These are phyloP conservation scores for Caenorhabditis sulstoni DNA, from an alignment of 2,888 invertebrate genomes.

Conservation along the genomic window DNA sequence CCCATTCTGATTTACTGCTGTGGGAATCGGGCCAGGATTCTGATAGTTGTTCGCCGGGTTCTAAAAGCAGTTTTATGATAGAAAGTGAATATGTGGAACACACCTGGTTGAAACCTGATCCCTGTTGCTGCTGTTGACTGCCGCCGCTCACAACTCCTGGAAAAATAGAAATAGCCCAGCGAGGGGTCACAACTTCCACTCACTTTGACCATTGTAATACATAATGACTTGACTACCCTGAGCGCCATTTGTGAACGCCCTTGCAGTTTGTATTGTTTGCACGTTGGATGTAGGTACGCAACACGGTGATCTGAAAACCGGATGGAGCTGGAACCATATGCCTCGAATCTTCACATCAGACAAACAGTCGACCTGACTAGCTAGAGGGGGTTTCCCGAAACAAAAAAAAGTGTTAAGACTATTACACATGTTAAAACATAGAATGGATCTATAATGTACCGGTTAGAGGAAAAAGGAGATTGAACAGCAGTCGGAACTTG, in stretches of 20 bases:
- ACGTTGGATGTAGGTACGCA: slow-evolving; percentile 51
- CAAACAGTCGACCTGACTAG: not conserved
- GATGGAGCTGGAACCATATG: not conserved
- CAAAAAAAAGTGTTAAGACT: slow-evolving; percentile 17
- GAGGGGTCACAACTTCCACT: not conserved
- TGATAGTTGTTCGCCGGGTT: slow-evolving; percentile 49
- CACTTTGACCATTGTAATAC: slow-evolving; percentile 60
- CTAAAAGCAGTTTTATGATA: slow-evolving; percentile 4
- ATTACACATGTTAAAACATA: not conserved
- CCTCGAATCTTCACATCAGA: not conserved
- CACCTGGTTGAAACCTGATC: slow-evolving; percentile 56
- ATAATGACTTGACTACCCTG: slow-evolving; percentile 60
- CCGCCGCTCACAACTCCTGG: slow-evolving; percentile 40
- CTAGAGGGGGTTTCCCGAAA: slow-evolving; percentile 5
- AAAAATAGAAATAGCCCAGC: slow-evolving; percentile 8
- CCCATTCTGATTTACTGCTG: slow-evolving; percentile 28
- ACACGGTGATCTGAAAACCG: slow-evolving; percentile 44
- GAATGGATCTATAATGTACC: slow-evolving; percentile 25
- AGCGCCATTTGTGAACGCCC: slow-evolving; percentile 53
- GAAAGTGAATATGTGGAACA: slow-evolving; percentile 4
- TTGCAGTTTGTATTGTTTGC: slow-evolving; percentile 59
- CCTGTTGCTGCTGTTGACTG: slow-evolving; percentile 22
- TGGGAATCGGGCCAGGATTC: slow-evolving; percentile 55
- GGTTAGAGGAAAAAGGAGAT: slow-evolving; percentile 25
- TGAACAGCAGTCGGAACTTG: slow-evolving; percentile 26